Evolutionary conservation across 2,797 vertebrate genomes (phyloP).

Genomic region (Bradypodion ventrale): DNA sequence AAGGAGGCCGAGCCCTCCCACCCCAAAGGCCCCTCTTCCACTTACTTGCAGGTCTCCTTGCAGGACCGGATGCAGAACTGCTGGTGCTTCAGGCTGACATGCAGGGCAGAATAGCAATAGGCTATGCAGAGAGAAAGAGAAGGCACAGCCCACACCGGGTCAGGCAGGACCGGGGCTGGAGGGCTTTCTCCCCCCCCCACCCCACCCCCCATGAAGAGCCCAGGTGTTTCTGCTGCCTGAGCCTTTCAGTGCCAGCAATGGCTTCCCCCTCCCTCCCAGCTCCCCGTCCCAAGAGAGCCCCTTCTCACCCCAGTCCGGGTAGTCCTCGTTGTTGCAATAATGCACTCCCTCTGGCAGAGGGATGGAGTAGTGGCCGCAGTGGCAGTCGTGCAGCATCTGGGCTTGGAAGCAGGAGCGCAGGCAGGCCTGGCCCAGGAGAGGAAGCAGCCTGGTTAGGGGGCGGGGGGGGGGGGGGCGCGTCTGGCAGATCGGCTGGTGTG

Average conservation of each 20-base stretch:
- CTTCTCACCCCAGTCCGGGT: slow-evolving; percentile 79
- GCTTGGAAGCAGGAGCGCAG: slow-evolving; percentile 82
- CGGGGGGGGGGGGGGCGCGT: not conserved
- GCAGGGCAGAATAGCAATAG: slow-evolving; percentile 73
- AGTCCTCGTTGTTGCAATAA: slow-evolving; percentile 75
- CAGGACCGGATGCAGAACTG: slow-evolving; percentile 76
- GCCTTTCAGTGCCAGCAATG: too few relatives aligned
- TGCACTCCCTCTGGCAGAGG: slow-evolving; percentile 68
- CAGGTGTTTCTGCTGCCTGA: too few relatives aligned
- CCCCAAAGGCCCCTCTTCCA: accelerated
- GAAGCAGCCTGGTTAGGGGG: accelerated
- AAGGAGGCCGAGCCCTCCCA: not conserved
- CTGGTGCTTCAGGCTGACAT: slow-evolving; percentile 61
- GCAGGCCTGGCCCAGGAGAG: slow-evolving; percentile 70
- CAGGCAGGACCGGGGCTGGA: not conserved
- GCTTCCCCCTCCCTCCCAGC: too few relatives aligned
- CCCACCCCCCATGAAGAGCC: too few relatives aligned
- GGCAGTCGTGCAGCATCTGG: slow-evolving; percentile 71
- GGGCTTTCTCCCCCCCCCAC: not conserved
- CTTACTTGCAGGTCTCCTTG: slow-evolving; percentile 83
- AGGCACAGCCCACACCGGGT: not conserved
- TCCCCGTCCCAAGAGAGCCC: accelerated
- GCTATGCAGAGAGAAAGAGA: slow-evolving; percentile 60
- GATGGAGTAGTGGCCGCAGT: slow-evolving; percentile 77
- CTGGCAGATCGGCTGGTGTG: too few relatives aligned